Evolutionary conservation across 2,113 vertebrate genomes (phyloP).

Genomic region (Empidonax traillii): DNA sequence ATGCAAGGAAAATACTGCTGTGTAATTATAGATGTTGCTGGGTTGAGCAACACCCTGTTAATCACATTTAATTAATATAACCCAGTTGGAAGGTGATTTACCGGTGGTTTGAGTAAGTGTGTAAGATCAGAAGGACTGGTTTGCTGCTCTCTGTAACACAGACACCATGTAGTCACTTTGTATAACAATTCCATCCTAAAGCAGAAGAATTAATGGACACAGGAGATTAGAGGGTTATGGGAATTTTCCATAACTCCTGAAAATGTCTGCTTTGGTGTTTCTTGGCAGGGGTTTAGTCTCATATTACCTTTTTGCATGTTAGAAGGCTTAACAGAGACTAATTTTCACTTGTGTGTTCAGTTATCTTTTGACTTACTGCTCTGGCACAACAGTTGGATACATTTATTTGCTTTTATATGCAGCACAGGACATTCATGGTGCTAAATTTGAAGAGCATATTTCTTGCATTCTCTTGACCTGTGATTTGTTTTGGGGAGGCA

Average conservation of each 20-base stretch:
- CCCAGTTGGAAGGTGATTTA: neutral
- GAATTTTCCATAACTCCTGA: neutral
- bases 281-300: neutral
- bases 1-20: neutral
- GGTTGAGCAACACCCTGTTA: constrained; percentile 4
- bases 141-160: neutral
- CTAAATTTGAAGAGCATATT: neutral
- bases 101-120: neutral
- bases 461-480: neutral
- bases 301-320: neutral
- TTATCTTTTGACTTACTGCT: neutral
- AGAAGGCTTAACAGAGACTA: neutral
- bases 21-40: neutral
- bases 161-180: neutral
- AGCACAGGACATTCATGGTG: neutral
- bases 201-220: neutral
- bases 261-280: neutral
- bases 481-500: neutral
- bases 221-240: neutral
- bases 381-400: neutral
- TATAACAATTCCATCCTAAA: neutral
- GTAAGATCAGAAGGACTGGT: neutral
- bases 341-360: neutral
- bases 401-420: neutral
- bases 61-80: constrained; percentile 23